Base-by-base conservation (phyloP, 1,140 invertebrate species). In the Idris sp. region DNA sequence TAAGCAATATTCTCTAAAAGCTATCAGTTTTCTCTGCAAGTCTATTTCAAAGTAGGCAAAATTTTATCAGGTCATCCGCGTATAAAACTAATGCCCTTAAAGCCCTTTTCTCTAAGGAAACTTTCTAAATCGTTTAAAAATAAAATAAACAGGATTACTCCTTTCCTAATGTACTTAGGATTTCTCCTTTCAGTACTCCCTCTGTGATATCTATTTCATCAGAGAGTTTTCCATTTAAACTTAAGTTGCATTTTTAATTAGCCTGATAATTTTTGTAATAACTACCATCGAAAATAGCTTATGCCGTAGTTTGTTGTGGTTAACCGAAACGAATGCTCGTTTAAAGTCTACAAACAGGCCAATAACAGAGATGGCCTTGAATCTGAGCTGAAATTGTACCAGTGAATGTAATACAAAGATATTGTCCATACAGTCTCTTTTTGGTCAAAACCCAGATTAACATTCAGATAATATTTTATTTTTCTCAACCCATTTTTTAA, bases 121-220 rank as follows among this genome's bases (percentile, higher is more conserved):
- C 26, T 36, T 1, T 67, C 72, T 6, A 81, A 38, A 18, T 81
- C 77, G 9, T 25, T 19, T 8, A 80, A 10, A 43, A 51, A 81
- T 0, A 80, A 28, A 1, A 51, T 46, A 43, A 80, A 81, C 4
- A 77, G 7, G 1, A 67, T n/a, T n/a, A n/a, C n/a, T n/a, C n/a
- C n/a, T n/a, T n/a, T n/a, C n/a, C n/a, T n/a, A n/a, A 9, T 7
- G 74, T 64, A 10, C 53, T 67, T 2, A 79, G 46, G 0, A 43
- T 49, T 14, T 78, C 74, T 1, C 80, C 79, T 22, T 80, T 74
- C 2, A 72, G 36, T 0, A 79, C 56, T 0, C 78, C 80, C 11
- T 69, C 64, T 0, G 75, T 51, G 0, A 79, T 30, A 16, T 68
- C 35, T 9, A 25, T 25, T 33, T 33, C 11, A 6, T 22, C 8